These are phyloP conservation scores for Torymus auratus DNA, from an alignment of 2,888 invertebrate species.

Conservation along the genomic window DNA sequence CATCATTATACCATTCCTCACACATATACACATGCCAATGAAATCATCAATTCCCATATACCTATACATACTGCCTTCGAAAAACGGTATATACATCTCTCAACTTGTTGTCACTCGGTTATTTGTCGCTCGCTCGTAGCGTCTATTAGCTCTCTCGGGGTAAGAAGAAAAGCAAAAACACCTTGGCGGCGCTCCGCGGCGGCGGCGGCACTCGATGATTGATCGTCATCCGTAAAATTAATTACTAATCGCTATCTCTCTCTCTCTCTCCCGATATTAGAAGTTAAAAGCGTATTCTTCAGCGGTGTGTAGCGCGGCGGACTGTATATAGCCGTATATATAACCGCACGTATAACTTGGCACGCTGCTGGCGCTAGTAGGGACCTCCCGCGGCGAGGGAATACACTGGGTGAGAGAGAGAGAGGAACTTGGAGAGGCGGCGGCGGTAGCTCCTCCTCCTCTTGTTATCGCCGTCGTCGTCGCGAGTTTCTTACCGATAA, in stretches of 20 bases:
- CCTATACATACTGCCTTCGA: too few species aligned
- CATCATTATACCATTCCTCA: too few species aligned
- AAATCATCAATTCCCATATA: too few species aligned
- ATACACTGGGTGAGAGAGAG: constrained; percentile 36
- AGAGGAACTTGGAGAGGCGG: constrained; percentile 33
- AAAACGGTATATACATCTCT: too few species aligned
- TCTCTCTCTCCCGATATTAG: constrained; percentile 8
- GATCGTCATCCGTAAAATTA: constrained; percentile 44
- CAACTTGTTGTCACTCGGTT: too few species aligned
- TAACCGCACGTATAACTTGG: background rate
- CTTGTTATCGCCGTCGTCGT: constrained; percentile 67
- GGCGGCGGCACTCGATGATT: background rate
- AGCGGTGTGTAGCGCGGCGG: background rate
- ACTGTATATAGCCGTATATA: too few species aligned
- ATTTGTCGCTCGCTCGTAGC: too few species aligned
- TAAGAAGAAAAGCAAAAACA: too few species aligned
- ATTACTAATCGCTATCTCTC: constrained; percentile 30
- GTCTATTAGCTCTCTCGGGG: too few species aligned
- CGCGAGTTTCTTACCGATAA: constrained; percentile 73
- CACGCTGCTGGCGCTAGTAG: constrained; percentile 16
- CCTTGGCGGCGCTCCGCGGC: too few species aligned
- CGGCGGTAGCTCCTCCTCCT: constrained; percentile 32
- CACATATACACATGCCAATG: too few species aligned
- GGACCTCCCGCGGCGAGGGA: constrained; percentile 34
- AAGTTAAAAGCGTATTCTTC: constrained; percentile 55